A percentile compares a stretch with the other conserved stretches of the same genome.
Evolutionary conservation across 2,888 invertebrate species (phyloP).

Genomic region (Pandemis corylana): DNA sequence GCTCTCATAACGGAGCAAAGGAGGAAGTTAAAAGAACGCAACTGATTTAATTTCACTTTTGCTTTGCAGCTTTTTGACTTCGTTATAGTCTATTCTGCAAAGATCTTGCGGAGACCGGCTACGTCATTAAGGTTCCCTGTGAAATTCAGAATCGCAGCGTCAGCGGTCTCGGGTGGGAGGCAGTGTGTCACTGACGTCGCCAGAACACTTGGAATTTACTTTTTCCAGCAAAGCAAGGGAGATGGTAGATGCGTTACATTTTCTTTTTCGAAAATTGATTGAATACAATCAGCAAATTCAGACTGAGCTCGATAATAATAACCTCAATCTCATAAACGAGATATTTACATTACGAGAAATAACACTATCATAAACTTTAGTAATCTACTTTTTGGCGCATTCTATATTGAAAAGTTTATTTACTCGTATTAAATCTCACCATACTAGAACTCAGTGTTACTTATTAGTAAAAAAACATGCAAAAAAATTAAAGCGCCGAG

Average conservation of each 20-base stretch:
- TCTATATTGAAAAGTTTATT: too few relatives aligned
- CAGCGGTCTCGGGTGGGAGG: constrained; percentile 23
- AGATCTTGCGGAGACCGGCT: constrained; percentile 12
- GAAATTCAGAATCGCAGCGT: constrained; percentile 2
- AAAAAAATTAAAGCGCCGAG: constrained; percentile 37
- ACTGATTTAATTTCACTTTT: constrained; percentile 36
- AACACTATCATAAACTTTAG: too few relatives aligned
- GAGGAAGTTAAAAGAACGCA: constrained; percentile 32
- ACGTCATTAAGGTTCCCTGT: constrained; percentile 27
- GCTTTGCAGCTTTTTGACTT: constrained; percentile 25
- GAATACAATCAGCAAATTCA: too few relatives aligned
- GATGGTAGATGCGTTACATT: too few relatives aligned
- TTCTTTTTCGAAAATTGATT: too few relatives aligned
- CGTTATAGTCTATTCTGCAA: constrained; percentile 27
- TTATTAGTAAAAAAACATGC: neutral
- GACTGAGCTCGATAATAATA: too few relatives aligned
- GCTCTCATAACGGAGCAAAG: constrained; percentile 25
- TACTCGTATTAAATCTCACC: too few relatives aligned
- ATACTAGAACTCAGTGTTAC: neutral
- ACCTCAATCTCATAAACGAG: too few relatives aligned
- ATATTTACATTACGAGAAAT: too few relatives aligned
- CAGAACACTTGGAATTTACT: constrained; percentile 2
- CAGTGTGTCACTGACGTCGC: constrained; percentile 19
- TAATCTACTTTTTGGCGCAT: too few relatives aligned
- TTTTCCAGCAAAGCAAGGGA: neutral